Evolutionary conservation across 2,888 invertebrate species (phyloP).

Genomic region (Eilema sororculum): DNA sequence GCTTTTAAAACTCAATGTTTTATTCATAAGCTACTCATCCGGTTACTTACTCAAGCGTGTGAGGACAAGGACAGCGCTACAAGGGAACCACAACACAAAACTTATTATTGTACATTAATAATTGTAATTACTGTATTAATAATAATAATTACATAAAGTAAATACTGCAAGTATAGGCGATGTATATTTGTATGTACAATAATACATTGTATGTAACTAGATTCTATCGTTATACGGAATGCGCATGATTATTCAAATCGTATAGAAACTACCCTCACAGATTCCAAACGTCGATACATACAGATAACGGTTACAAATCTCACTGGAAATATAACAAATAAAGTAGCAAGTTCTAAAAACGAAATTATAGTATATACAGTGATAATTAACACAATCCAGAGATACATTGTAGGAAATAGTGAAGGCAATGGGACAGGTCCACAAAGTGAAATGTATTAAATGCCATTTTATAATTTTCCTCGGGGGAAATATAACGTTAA

Average conservation of each 20-base stretch:
- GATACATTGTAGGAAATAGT: conserved; percentile 76
- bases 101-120: neutral
- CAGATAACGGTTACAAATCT: conserved; percentile 51
- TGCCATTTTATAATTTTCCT: conserved; percentile 76
- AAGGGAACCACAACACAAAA: neutral
- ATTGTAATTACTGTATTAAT: neutral
- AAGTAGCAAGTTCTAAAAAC: conserved; percentile 50
- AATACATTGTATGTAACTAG: conserved; percentile 27
- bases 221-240: conserved; percentile 46
- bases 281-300: conserved; percentile 33
- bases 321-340: conserved; percentile 71
- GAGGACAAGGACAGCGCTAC: neutral
- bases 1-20: neutral
- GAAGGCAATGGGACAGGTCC: conserved; percentile 68
- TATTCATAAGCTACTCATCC: neutral
- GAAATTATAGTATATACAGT: conserved; percentile 65
- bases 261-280: conserved; percentile 33
- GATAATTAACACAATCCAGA: conserved; percentile 66
- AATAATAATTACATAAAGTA: neutral
- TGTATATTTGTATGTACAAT: conserved; percentile 25
- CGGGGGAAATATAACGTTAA: conserved; percentile 75
- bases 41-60: neutral
- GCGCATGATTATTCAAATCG: conserved; percentile 29
- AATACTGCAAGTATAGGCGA: conserved; percentile 23
- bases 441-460: conserved; percentile 79